Evolutionary conservation across 2,888 invertebrate species (phyloP), one percentile per base, ranked within the genome.

Genomic region (Tipula unca): DNA sequence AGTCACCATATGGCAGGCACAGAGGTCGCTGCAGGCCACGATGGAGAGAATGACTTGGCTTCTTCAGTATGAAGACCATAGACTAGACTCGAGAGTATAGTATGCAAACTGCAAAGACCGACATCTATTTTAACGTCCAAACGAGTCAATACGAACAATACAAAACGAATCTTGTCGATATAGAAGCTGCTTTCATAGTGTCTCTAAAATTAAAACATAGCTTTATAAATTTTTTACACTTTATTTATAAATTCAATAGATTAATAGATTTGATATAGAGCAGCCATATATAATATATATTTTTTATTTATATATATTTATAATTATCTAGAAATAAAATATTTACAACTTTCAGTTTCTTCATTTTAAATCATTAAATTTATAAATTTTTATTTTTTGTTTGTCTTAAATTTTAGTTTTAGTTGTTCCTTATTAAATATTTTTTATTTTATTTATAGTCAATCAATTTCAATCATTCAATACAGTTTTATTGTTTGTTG

Each of bases 231-330:
- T 84, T 84, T 84, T 84, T 35, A 84, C 84, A 84, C 84, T 84
- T 84, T 84, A 84, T 84, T 84, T 84, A 84, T 84, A 84, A 84
- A 84, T 84, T 84, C 36, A 84, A 84, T 84, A 84, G 84, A 84
- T 35, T 84, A 36, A 84, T 84, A 69, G 69, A 69, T 69, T 69
- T 84, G 84, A 84, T 84, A 84, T 84, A 84, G 84, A 84, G 84
- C 84, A 84, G 84, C 84, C 84, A 84, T 84, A 84, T 84, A 83
- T 32, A 69, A 69, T 69, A 69, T 69, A 69, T 69, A 69, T 20
- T 69, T 69, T 69, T 69, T 69, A 25, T 69, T 69, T 32, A 82
- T 82, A 84, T 84, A n/a, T 84, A 39, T 84, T 39, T 84, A 84
- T 36, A 84, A 84, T 84, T 84, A 84, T 84, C 84, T 84, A 84